Conservation (phyloP, 2,797 vertebrate species). For the Siniperca undulata region DNA sequence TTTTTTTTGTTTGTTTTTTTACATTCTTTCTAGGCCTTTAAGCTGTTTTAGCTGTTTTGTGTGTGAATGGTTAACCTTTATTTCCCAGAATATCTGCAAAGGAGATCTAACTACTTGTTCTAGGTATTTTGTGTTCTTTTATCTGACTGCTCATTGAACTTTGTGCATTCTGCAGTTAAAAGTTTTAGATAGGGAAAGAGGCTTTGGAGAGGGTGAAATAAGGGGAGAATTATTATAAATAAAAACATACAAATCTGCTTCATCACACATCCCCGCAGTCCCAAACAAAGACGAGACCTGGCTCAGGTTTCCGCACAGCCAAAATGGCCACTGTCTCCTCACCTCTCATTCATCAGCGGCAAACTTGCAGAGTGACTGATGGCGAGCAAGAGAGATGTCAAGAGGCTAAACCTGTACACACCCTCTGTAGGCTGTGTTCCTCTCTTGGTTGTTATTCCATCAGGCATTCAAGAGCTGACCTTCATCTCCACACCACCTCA, state of each 20-base stretch:
- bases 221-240: background rate
- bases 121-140: constrained; percentile 9
- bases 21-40: constrained; percentile 21
- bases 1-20: background rate
- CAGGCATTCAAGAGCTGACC: constrained; percentile 72
- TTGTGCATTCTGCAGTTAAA: background rate
- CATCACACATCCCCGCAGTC: constrained; percentile 21
- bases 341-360: constrained; percentile 45
- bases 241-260: constrained; percentile 14
- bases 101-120: background rate
- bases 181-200: background rate
- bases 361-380: constrained; percentile 55
- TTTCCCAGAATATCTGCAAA: constrained; percentile 8
- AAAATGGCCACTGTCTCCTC: constrained; percentile 53
- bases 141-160: constrained; percentile 15
- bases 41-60: constrained; percentile 44
- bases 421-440: constrained; percentile 40
- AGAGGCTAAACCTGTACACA: constrained; percentile 53
- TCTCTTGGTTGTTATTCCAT: constrained; percentile 59
- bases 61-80: constrained; percentile 12
- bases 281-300: constrained; percentile 45
- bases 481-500: constrained; percentile 75
- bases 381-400: constrained; percentile 48
- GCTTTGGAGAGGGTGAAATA: constrained; percentile 5
- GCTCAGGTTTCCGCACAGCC: constrained; percentile 49